phyloP scores from a whole-genome alignment of 1,140 invertebrate genomes.

The Drosophila pandora region DNA sequence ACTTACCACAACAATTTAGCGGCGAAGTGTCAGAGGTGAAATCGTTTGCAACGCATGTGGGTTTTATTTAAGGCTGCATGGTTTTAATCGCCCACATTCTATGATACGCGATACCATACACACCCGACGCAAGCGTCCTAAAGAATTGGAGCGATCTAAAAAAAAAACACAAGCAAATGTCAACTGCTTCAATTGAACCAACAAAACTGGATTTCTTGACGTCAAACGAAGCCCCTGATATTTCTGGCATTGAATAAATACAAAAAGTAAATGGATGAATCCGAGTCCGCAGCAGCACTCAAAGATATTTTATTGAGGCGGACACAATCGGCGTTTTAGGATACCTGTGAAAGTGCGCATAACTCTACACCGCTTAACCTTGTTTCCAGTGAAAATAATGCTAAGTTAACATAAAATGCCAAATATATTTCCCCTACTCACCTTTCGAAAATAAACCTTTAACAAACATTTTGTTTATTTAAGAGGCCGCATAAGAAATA shows the following conservation, averaged over 20 bases:
- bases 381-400: slow-evolving; percentile 81
- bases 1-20: slow-evolving; percentile 95
- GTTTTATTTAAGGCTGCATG: slow-evolving; percentile 96
- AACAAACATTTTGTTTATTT: slow-evolving; percentile 67
- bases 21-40: slow-evolving; percentile 93
- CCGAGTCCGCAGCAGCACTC: slow-evolving; percentile 51
- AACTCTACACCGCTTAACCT: slow-evolving; percentile 75
- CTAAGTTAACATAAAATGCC: slow-evolving; percentile 80
- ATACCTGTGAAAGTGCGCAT: slow-evolving; percentile 65
- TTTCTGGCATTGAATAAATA: slow-evolving; percentile 55
- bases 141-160: slow-evolving; percentile 86
- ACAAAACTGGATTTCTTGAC: slow-evolving; percentile 32
- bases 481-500: slow-evolving; percentile 48
- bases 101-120: slow-evolving; percentile 99
- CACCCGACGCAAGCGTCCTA: slow-evolving; percentile 95
- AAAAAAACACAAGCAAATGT: slow-evolving; percentile 63
- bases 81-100: slow-evolving; percentile 94
- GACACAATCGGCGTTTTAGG: slow-evolving; percentile 62
- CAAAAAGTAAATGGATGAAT: slow-evolving; percentile 63
- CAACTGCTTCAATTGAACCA: slow-evolving; percentile 35
- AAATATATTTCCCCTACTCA: slow-evolving; percentile 68
- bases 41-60: slow-evolving; percentile 98
- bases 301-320: slow-evolving; percentile 66
- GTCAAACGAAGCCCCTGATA: slow-evolving; percentile 32
- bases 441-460: slow-evolving; percentile 34